phyloP scores from a whole-genome alignment of 1,140 invertebrate genomes.

The Bombus picipes region DNA sequence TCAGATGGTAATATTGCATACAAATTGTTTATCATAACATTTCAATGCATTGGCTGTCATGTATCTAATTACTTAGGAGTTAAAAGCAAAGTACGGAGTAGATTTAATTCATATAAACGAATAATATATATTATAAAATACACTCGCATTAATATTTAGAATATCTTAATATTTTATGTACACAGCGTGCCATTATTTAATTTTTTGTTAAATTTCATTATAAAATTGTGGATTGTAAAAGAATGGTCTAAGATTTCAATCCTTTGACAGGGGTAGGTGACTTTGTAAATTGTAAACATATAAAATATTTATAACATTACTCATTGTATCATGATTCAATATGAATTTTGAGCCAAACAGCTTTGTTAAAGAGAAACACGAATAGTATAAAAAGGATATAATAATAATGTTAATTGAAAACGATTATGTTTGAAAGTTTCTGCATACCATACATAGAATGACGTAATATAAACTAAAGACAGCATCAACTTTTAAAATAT shows the following conservation, averaged over 20 bases:
- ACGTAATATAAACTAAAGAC: slow-evolving; percentile 40
- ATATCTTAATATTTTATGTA: slow-evolving; percentile 45
- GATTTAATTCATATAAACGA: slow-evolving; percentile 53
- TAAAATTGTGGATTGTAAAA: slow-evolving; percentile 44
- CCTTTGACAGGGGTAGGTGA: background rate
- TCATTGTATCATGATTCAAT: slow-evolving; percentile 14
- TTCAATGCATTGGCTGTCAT: slow-evolving; percentile 41
- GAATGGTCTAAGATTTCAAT: slow-evolving; percentile 26
- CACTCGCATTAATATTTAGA: slow-evolving; percentile 43
- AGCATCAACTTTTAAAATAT: slow-evolving; percentile 54
- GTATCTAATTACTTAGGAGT: slow-evolving; percentile 32
- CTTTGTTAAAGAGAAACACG: slow-evolving; percentile 30
- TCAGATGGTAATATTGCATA: slow-evolving; percentile 29
- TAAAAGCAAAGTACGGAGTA: slow-evolving; percentile 47
- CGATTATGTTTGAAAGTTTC: slow-evolving; percentile 13
- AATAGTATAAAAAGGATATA: slow-evolving; percentile 45
- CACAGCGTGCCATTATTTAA: slow-evolving; percentile 25
- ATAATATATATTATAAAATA: slow-evolving; percentile 41
- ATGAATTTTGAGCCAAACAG: slow-evolving; percentile 36
- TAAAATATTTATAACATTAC: slow-evolving; percentile 52
- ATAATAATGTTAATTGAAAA: slow-evolving; percentile 16
- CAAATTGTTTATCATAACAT: slow-evolving; percentile 14
- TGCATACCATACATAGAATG: slow-evolving; percentile 27
- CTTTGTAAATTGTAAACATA: slow-evolving; percentile 40
- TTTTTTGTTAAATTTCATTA: slow-evolving; percentile 24